Conservation (phyloP, 2,797 vertebrate species). For the Parambassis ranga region DNA sequence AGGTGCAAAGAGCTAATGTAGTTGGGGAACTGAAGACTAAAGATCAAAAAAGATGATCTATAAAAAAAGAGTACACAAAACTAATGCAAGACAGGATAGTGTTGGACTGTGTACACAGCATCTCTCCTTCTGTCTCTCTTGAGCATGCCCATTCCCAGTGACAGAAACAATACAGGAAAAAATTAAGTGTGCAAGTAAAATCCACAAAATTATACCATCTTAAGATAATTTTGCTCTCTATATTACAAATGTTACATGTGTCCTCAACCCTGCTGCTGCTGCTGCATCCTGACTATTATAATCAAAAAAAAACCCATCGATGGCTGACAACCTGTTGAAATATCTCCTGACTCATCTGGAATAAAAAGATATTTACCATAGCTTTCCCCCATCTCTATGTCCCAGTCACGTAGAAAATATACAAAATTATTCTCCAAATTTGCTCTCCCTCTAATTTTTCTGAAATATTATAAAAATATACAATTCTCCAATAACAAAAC, state of each 20-base stretch:
- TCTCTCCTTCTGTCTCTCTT: constrained; percentile 29
- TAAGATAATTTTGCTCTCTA: constrained; percentile 76
- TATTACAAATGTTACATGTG: constrained; percentile 77
- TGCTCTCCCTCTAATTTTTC: constrained; percentile 76
- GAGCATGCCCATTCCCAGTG: constrained; percentile 57
- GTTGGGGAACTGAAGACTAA: not conserved
- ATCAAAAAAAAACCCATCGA: constrained; percentile 61
- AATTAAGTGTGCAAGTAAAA: constrained; percentile 79
- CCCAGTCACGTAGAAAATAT: constrained; percentile 81
- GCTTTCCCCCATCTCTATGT: constrained; percentile 56
- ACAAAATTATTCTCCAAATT: constrained; percentile 84
- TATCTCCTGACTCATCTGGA: constrained; percentile 58
- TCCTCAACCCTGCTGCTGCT: constrained; percentile 55
- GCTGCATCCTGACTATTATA: constrained; percentile 52
- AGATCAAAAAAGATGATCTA: constrained; percentile 4
- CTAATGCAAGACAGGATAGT: constrained; percentile 34
- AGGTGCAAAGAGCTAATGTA: constrained; percentile 22
- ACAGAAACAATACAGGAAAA: constrained; percentile 59
- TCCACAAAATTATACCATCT: constrained; percentile 77
- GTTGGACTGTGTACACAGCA: constrained; percentile 44
- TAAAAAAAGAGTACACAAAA: constrained; percentile 24
- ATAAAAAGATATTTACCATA: constrained; percentile 72
- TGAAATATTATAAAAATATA: constrained; percentile 88
- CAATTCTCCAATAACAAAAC: constrained; percentile 85
- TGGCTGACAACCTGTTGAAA: constrained; percentile 62